A percentile compares a stretch with the other conserved stretches of the same genome.
These are phyloP conservation scores for Erannis defoliaria DNA, from an alignment of 2,888 invertebrate genomes.

Conservation along the genomic window DNA sequence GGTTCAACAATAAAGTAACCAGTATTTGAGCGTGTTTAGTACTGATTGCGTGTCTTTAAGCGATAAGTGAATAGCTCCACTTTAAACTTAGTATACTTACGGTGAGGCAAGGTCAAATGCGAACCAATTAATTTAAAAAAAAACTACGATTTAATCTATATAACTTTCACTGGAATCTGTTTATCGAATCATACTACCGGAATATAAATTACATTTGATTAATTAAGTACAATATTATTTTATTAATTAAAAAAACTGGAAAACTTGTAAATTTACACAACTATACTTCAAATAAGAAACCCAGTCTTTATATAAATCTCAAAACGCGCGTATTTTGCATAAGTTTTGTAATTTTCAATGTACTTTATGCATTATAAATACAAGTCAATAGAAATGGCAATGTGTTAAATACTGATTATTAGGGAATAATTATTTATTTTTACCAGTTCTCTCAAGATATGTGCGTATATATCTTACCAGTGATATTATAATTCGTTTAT, in stretches of 20 bases:
- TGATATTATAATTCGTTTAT: not conserved
- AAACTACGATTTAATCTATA: too few relatives aligned
- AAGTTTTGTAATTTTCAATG: not conserved
- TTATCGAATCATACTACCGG: too few relatives aligned
- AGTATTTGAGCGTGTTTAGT: not conserved
- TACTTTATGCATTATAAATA: constrained; percentile 17
- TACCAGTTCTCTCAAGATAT: constrained; percentile 6
- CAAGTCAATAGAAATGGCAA: constrained; percentile 18
- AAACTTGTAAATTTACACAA: not conserved
- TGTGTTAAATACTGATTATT: constrained; percentile 22
- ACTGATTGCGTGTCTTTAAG: too few relatives aligned
- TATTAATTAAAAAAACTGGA: not conserved
- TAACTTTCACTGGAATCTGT: too few relatives aligned
- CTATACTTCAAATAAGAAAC: not conserved
- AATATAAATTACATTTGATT: too few relatives aligned
- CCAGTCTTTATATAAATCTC: constrained; percentile 7
- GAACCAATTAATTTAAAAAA: too few relatives aligned
- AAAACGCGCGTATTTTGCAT: not conserved
- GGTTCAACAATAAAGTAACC: not conserved
- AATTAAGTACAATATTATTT: too few relatives aligned
- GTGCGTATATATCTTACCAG: constrained; percentile 5
- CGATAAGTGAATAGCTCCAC: too few relatives aligned
- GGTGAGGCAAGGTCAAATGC: too few relatives aligned
- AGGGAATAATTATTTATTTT: constrained; percentile 17
- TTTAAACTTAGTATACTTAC: too few relatives aligned